Percentiles rank a stretch among this genome's conserved stretches.
These are phyloP conservation scores for Porites evermanni DNA, from an alignment of 92 coral and sea anemone species.

Conservation along the genomic window DNA sequence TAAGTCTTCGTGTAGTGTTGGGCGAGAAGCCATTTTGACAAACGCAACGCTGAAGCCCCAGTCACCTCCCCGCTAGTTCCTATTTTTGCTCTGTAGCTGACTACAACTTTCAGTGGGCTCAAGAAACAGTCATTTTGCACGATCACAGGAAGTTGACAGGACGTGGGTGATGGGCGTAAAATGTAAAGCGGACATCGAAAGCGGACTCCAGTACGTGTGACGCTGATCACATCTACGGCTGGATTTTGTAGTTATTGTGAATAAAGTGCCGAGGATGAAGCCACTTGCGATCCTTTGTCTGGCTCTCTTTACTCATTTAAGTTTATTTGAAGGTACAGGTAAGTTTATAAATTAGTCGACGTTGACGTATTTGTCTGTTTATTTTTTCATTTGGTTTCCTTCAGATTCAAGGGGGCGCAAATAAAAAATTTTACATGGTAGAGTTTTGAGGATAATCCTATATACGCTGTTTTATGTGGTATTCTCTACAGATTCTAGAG, in stretches of 20 bases:
- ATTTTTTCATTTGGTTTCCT: conserved; percentile 13
- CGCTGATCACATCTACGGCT: conserved; percentile 7
- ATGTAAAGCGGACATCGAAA: not conserved
- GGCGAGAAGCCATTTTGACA: conserved; percentile 45
- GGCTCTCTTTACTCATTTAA: conserved; percentile 4
- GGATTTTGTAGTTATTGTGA: not conserved
- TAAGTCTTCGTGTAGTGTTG: conserved; percentile 60
- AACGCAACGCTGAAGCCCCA: not conserved
- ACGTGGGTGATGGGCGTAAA: conserved; percentile 18
- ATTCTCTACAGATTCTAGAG: not conserved
- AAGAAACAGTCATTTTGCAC: not conserved
- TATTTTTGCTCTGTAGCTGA: not conserved
- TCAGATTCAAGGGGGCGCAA: not conserved
- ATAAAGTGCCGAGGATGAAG: conserved; percentile 1
- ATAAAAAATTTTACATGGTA: not conserved
- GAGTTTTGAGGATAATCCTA: not conserved
- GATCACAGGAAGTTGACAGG: conserved; percentile 20
- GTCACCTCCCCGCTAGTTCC: not conserved
- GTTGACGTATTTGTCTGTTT: conserved; percentile 19
- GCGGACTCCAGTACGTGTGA: not conserved
- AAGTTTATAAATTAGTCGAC: not conserved
- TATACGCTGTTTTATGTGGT: not conserved
- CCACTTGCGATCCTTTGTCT: not conserved
- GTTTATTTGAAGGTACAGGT: conserved; percentile 26
- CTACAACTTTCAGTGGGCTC: conserved; percentile 12